Percentiles rank a stretch among this genome's conserved stretches.
These are phyloP conservation scores for Margaritifera margaritifera DNA, from an alignment of 2,888 invertebrate species.

Conservation along the genomic window DNA sequence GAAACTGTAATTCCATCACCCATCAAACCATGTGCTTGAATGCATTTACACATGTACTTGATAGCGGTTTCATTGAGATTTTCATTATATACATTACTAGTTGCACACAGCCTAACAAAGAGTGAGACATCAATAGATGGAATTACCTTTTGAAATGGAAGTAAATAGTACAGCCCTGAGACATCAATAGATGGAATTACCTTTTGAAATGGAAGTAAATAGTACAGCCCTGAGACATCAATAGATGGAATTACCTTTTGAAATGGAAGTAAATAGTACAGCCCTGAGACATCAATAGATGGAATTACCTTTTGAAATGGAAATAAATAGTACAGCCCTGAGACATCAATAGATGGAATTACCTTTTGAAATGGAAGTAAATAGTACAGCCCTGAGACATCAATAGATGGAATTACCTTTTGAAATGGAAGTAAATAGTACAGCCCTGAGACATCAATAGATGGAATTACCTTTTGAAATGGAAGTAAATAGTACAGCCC, in stretches of 20 bases:
- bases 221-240: conserved; percentile 95
- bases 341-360: conserved; percentile 80
- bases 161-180: conserved; percentile 92
- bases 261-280: conserved; percentile 94
- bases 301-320: conserved; percentile 86
- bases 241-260: conserved; percentile 79
- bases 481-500: conserved; percentile 94
- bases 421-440: conserved; percentile 95
- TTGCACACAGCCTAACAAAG: too few species aligned
- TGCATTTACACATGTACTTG: too few species aligned
- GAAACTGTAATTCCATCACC: too few species aligned
- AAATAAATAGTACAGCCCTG: conserved; percentile 93
- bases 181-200: conserved; percentile 79
- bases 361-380: conserved; percentile 92
- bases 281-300: conserved; percentile 86
- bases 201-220: conserved; percentile 93
- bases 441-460: conserved; percentile 88
- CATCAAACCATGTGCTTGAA: too few species aligned
- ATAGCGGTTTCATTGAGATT: too few species aligned
- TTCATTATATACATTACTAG: too few species aligned
- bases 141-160: conserved; percentile 88
- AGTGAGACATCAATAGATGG: too few species aligned
- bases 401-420: conserved; percentile 77
- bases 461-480: conserved; percentile 82
- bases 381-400: conserved; percentile 95